These are phyloP conservation scores for Carassius carassius DNA, from an alignment of 2,113 vertebrate genomes.

Conservation along the genomic window DNA sequence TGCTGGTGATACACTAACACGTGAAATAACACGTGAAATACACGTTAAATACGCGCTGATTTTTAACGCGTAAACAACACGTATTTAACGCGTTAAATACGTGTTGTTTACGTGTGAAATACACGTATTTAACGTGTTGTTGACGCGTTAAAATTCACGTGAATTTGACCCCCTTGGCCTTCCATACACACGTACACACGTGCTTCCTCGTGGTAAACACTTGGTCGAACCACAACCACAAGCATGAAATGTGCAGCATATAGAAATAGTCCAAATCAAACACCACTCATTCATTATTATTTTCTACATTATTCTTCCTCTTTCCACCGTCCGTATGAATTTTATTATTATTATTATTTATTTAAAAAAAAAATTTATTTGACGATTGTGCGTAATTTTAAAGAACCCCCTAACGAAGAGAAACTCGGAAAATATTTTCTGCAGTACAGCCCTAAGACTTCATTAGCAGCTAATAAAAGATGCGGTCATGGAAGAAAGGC, in stretches of 20 bases:
- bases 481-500: constrained; percentile 29
- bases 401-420: constrained; percentile 3
- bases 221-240: constrained; percentile 12
- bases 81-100: too few species aligned
- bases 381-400: neutral
- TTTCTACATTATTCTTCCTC: neutral
- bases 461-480: constrained; percentile 32
- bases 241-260: neutral
- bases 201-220: neutral
- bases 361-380: too few species aligned
- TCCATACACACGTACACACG: constrained; percentile 9
- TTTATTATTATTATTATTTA: too few species aligned
- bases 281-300: neutral
- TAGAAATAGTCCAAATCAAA: neutral
- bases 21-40: too few species aligned
- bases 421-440: neutral
- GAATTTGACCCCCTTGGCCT: too few species aligned
- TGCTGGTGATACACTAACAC: too few species aligned
- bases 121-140: too few species aligned
- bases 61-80: too few species aligned
- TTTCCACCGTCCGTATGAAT: too few species aligned
- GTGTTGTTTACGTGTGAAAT: too few species aligned
- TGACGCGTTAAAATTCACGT: too few species aligned
- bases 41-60: too few species aligned
- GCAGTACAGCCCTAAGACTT: neutral